Percentiles rank a stretch among this genome's conserved stretches.
Evolutionary conservation across 2,797 vertebrate species (phyloP).

Genomic region (Pteronotus mesoamericanus): DNA sequence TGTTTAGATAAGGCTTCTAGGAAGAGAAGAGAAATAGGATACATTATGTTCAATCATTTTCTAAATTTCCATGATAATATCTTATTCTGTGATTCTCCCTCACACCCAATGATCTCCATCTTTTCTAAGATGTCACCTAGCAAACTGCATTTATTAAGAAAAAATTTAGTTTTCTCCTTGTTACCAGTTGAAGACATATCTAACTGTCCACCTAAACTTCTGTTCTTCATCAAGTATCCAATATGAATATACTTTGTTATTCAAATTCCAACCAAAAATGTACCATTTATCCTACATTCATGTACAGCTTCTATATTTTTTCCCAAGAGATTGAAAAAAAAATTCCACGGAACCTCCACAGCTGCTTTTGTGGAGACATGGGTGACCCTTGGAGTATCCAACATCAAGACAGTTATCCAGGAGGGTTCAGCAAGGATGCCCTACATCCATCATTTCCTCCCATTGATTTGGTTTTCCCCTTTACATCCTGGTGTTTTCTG

Average conservation of each 20-base stretch:
- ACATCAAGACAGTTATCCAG: fast-evolving
- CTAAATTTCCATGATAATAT: background rate
- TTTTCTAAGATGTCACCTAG: background rate
- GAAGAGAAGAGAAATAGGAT: background rate
- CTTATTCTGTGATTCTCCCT: background rate
- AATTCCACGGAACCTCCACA: background rate
- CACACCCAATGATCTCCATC: too few species aligned
- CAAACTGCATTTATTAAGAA: background rate
- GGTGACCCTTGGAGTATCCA: background rate
- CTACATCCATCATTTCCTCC: background rate
- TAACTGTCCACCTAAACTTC: background rate
- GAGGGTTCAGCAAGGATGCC: background rate
- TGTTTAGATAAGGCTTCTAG: background rate
- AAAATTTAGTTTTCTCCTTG: background rate
- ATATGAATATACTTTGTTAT: background rate
- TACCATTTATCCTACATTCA: background rate
- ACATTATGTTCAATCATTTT: background rate
- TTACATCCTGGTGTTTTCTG: background rate
- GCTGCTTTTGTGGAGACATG: background rate
- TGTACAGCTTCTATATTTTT: background rate
- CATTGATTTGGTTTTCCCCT: background rate
- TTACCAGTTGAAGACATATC: background rate
- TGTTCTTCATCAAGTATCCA: background rate
- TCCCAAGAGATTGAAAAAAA: background rate
- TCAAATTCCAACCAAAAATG: background rate